These are phyloP conservation scores for Smutsia gigantea DNA, from an alignment of 2,797 vertebrate species.

Conservation along the genomic window DNA sequence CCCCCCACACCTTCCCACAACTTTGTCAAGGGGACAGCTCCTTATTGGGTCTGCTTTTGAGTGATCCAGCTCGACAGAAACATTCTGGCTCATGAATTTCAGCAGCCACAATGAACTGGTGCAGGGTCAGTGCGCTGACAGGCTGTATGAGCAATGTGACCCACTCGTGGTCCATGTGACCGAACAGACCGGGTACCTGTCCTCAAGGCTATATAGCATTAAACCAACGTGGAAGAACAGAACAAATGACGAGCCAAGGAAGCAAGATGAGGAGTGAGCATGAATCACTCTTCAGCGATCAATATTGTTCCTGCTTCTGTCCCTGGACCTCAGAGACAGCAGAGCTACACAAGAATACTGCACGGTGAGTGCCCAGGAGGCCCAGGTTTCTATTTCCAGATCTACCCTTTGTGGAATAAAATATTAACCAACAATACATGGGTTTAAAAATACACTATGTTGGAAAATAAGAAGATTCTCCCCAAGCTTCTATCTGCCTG, in stretches of 20 bases:
- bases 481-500: not conserved
- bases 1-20: not conserved
- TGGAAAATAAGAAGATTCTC: conserved; percentile 41
- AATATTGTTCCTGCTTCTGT: not conserved
- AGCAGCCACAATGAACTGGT: not conserved
- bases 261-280: not conserved
- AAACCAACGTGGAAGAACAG: not conserved
- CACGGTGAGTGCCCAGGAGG: not conserved
- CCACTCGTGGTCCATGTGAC: not conserved
- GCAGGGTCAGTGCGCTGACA: not conserved
- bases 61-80: not conserved
- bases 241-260: not conserved
- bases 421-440: not conserved
- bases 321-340: not conserved
- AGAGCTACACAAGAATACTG: not conserved
- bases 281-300: not conserved
- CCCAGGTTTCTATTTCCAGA: not conserved
- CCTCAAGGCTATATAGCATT: not conserved
- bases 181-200: not conserved
- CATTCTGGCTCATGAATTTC: not conserved
- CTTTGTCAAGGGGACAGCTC: not conserved
- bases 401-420: not conserved
- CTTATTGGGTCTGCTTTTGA: not conserved
- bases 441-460: not conserved
- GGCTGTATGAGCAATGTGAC: not conserved